Conservation (phyloP, 2,797 vertebrate genomes). For the Poecilia picta region DNA sequence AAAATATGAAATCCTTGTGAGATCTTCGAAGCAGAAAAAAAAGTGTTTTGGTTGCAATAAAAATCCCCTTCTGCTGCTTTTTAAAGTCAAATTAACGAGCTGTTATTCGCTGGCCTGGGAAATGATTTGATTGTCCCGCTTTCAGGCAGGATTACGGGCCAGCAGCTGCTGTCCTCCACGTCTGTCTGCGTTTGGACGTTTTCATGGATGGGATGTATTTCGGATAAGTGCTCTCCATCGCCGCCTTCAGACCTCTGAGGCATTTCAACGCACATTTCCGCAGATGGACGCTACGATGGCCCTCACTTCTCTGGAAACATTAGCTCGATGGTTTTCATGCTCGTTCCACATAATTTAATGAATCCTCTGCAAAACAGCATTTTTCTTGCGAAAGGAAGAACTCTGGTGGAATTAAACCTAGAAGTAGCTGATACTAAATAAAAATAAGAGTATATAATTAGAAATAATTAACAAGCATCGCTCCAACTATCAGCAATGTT, state of each 20-base stretch:
- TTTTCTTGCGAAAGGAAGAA: conserved; percentile 19
- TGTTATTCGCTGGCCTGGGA: conserved; percentile 46
- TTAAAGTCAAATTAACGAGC: conserved; percentile 52
- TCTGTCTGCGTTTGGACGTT: conserved; percentile 30
- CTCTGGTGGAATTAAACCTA: conserved; percentile 3
- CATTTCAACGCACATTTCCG: conserved; percentile 59
- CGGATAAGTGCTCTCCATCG: conserved; percentile 54
- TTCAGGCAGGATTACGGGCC: conserved; percentile 51
- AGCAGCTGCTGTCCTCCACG: conserved; percentile 55
- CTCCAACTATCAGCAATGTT: no score
- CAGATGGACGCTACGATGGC: conserved; percentile 63
- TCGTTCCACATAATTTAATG: conserved; percentile 60
- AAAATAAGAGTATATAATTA: not conserved
- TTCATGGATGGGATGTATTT: conserved; percentile 48
- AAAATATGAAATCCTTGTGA: conserved; percentile 11
- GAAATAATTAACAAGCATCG: not conserved
- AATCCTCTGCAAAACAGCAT: conserved; percentile 32
- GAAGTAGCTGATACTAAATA: not conserved
- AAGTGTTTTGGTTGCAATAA: conserved; percentile 41
- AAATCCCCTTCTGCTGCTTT: conserved; percentile 49
- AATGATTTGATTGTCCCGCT: conserved; percentile 52
- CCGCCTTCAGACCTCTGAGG: conserved; percentile 54
- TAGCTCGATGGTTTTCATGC: conserved; percentile 59
- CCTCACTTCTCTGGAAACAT: conserved; percentile 51
- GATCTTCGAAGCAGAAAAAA: conserved; percentile 19